Evolutionary conservation across 2,113 vertebrate genomes (phyloP), one percentile per base, ranked within the genome.

Genomic region (Callionymus lyra): DNA sequence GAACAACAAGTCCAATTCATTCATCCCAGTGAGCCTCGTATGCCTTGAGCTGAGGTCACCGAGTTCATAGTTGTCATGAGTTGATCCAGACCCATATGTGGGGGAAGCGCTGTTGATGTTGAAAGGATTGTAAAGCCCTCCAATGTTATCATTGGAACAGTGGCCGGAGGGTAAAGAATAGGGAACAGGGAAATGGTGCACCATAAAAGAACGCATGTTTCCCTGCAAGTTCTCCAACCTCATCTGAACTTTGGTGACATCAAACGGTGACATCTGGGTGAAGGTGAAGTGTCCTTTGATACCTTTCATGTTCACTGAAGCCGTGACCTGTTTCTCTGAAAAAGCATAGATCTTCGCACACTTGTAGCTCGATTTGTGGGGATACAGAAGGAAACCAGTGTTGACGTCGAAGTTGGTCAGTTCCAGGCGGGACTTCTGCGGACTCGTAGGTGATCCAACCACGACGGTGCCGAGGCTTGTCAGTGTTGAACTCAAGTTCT

Each of bases 111-210:
- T 44, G 33, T 76, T 33, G n/a, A 87, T 14, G 3, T 21, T 15
- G 27, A 86, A 88, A 6, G 88, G 88, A 63, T 89, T 86, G 82
- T 63, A 88, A 62, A 88, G 86, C 3, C 74, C 82, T 10, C 82
- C 87, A 2, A 83, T 60, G 12, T 82, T 82, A 40, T 82, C 74
- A 36, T 83, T 77, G 15, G 72, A 77, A 40, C 88, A 90, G 11
- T 53, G n/a, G 41, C 50, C 57, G 19, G 68, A 57, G 11, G 21
- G 2, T 0, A 56, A 50, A 2, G 63, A 49, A 1, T 47, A 56
- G 6, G 82, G 84, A 2, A 86, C 17, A 1, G 88, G 87, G 31
- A 85, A 86, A 12, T 46, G 9, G 41, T 90, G 87, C 27, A 89
- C 76, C 9, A 86, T 81, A 41, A 79, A 89, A 2, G 54, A 44